Evolutionary conservation across 1,140 invertebrate species (phyloP), one percentile per base, ranked within the genome.

Genomic region (Hormaphis cornu): DNA sequence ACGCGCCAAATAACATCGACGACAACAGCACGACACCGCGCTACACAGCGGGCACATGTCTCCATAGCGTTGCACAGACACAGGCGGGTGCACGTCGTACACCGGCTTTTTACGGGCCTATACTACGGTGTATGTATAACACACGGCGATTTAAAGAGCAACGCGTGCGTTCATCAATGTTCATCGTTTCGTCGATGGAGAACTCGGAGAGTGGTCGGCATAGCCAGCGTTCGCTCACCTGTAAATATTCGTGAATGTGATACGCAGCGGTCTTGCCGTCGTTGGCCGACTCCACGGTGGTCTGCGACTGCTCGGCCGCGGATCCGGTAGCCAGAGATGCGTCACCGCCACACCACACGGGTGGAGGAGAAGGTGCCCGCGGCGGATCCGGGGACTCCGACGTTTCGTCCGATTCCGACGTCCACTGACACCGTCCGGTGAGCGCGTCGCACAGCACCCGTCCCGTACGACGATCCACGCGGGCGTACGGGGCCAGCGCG

Each of bases 321-420:
- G 20, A 16, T 24, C 14, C 54, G 0, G 94, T 89, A 26, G 93
- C 83, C 2, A 94, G 95, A 9, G 91, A 93, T 10, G 98, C 75
- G 80, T 99, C 97, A 1, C 97, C 97, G 9, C 97, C 97, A 74
- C 88, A 86, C 77, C 95, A 99, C 5, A 98, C 52, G 3, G 95
- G 98, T n/a, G 95, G 95, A 81, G 97, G 97, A 0, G 95, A n/a
- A n/a, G n/a, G n/a, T n/a, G n/a, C n/a, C 96, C 0, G 93, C 96
- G 72, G 98, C 96, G 10, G 98, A 83, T 77, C 87, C 97, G 79
- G 95, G 88, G 2, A 90, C 87, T 80, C 95, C 97, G 1, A 98
- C 76, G 9, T 20, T 20, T 53, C n/a, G 2, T 12, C 24, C 24
- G 2, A 0, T 1, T 58, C 22, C 33, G 20, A 4, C 35, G 20